These are phyloP conservation scores for Arctopsyche grandis DNA, from an alignment of 1,140 invertebrate species.

Conservation along the genomic window DNA sequence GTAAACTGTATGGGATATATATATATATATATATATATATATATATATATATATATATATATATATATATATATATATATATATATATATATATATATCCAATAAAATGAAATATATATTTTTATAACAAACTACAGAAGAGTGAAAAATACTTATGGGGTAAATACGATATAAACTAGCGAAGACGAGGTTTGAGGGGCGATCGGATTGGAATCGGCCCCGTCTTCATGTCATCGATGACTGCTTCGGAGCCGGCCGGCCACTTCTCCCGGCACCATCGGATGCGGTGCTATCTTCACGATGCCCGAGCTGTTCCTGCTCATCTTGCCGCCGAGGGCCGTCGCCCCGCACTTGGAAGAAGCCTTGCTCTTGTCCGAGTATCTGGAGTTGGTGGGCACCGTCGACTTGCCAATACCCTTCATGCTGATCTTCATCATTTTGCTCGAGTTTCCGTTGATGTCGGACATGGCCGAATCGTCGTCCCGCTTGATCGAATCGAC, in stretches of 20 bases:
- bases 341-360: conserved; percentile 22
- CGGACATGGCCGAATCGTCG: conserved; percentile 34
- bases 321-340: conserved; percentile 12
- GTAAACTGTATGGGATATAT: neutral
- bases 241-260: conserved; percentile 49
- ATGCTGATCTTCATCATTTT: conserved; percentile 57
- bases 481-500: conserved; percentile 11
- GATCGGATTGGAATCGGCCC: conserved; percentile 36
- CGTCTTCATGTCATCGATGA: conserved; percentile 52
- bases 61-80: neutral
- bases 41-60: neutral
- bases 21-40: neutral
- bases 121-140: neutral
- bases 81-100: neutral
- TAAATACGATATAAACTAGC: conserved; percentile 49
- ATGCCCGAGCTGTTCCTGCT: conserved; percentile 49
- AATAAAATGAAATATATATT: neutral
- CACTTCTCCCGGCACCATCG: conserved; percentile 44
- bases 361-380: conserved; percentile 16
- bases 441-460: conserved; percentile 54
- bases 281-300: conserved; percentile 55
- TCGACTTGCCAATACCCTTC: conserved; percentile 54
- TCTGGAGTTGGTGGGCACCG: conserved; percentile 10
- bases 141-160: conserved; percentile 27
- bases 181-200: conserved; percentile 36